A percentile compares a stretch with the other conserved stretches of the same genome.
phyloP scores from a whole-genome alignment of 2,888 invertebrate species.

The Chloromyia formosa region DNA sequence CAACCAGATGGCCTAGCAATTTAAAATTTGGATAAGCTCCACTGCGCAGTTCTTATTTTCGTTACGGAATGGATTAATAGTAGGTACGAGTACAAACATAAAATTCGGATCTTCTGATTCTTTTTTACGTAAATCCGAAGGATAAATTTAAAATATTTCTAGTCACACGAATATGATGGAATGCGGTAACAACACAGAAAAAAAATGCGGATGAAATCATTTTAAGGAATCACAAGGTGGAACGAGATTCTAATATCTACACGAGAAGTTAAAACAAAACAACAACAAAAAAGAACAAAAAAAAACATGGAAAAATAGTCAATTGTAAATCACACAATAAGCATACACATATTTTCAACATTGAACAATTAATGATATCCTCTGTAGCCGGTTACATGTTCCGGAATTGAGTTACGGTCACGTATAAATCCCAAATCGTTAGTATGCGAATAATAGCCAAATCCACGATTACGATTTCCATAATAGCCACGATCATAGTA shows the following conservation, averaged over 20 bases:
- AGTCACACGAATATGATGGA: neutral
- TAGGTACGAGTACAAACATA: too few relatives aligned
- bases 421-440: conserved; percentile 59
- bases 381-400: conserved; percentile 50
- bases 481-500: conserved; percentile 68
- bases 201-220: neutral
- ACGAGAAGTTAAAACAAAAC: neutral
- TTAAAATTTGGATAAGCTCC: too few relatives aligned
- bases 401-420: conserved; percentile 39
- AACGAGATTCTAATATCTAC: conserved; percentile 10
- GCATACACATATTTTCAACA: neutral
- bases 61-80: too few relatives aligned
- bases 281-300: too few relatives aligned
- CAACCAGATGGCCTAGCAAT: too few relatives aligned
- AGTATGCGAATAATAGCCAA: conserved; percentile 66
- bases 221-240: conserved; percentile 4
- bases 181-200: neutral
- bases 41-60: too few relatives aligned
- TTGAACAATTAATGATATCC: conserved; percentile 51
- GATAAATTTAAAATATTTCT: conserved; percentile 10
- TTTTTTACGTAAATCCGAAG: too few relatives aligned
- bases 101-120: too few relatives aligned
- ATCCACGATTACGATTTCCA: conserved; percentile 69
- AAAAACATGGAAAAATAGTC: neutral
- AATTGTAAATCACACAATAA: neutral